Conservation (phyloP, 2,888 invertebrate genomes). For the Drosophila koepferae region DNA sequence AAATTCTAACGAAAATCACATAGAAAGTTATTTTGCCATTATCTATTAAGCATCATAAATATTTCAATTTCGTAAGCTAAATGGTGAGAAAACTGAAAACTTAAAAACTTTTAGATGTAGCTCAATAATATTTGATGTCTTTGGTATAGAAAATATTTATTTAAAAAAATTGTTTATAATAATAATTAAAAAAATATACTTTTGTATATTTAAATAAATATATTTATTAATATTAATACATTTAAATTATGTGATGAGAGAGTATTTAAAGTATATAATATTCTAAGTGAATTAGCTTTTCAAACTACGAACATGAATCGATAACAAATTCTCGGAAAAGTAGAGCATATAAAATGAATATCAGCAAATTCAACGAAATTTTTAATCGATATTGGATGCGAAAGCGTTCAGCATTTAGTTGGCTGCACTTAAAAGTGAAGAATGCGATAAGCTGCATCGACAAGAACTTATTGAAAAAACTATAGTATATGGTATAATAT, state of each 20-base stretch:
- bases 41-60: conserved; percentile 25
- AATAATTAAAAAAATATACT: no score
- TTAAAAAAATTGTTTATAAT: no score
- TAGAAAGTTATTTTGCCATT: conserved; percentile 24
- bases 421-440: background rate
- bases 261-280: no score
- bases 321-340: background rate
- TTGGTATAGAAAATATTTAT: background rate
- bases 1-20: conserved; percentile 19
- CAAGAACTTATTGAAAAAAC: background rate
- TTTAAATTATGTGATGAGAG: background rate
- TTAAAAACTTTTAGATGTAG: background rate
- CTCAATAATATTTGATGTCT: background rate
- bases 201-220: background rate
- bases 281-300: no score
- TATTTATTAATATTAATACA: background rate
- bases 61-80: conserved; percentile 5
- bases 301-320: no score
- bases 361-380: background rate
- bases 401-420: background rate
- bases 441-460: background rate
- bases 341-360: background rate
- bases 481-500: background rate
- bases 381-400: background rate
- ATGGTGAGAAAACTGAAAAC: background rate